Evolutionary conservation across 2,113 vertebrate species (phyloP).

Genomic region (Alouatta palliata): DNA sequence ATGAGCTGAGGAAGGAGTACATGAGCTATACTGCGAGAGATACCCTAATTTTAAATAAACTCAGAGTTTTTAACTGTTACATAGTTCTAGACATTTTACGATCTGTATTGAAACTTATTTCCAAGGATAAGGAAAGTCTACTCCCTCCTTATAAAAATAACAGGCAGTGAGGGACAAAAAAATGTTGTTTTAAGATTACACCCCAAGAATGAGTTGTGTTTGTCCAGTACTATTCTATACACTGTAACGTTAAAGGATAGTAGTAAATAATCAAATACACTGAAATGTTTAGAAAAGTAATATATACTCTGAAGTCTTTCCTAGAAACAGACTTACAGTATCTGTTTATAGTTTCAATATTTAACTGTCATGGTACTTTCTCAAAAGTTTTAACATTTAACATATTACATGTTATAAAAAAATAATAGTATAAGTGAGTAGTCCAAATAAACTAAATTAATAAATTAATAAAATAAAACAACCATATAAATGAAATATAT

Average conservation of each 20-base stretch:
- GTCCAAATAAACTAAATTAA: background rate
- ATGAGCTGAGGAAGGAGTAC: background rate
- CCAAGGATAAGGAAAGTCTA: background rate
- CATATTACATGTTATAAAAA: background rate
- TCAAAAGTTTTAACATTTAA: constrained; percentile 12
- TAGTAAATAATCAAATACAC: background rate
- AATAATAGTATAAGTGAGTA: background rate
- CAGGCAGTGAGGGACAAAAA: background rate
- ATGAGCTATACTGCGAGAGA: background rate
- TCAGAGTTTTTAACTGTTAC: background rate
- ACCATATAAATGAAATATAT: background rate
- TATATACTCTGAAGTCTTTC: background rate
- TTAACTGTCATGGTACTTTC: background rate
- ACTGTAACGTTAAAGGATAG: background rate
- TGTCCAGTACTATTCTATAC: background rate
- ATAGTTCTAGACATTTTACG: background rate
- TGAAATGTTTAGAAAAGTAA: background rate
- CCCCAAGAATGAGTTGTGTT: background rate
- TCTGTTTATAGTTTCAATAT: constrained; percentile 21
- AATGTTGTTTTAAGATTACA: background rate
- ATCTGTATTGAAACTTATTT: background rate
- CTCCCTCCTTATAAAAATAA: background rate
- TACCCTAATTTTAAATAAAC: background rate
- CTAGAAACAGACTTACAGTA: background rate
- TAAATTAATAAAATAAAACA: background rate